Evolutionary conservation across 2,888 invertebrate species (phyloP).

Genomic region (Noctua fimbriata): DNA sequence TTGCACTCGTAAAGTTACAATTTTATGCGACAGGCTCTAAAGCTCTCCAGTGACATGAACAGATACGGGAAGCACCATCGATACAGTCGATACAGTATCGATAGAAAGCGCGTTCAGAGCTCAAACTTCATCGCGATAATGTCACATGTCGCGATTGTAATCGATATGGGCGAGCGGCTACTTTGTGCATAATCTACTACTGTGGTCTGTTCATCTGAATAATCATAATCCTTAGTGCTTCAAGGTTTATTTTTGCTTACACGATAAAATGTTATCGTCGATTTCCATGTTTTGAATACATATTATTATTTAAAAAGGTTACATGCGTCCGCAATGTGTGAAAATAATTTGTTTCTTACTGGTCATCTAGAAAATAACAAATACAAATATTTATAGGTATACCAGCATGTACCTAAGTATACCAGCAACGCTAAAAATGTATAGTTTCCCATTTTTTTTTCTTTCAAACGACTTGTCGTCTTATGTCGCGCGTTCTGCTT

Average conservation of each 20-base stretch:
- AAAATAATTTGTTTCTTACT: neutral
- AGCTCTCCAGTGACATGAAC: constrained; percentile 23
- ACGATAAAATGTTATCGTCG: no score
- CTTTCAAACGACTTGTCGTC: neutral
- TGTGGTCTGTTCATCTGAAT: neutral
- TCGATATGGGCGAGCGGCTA: constrained; percentile 12
- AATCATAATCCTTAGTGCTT: neutral
- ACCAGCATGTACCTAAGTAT: neutral
- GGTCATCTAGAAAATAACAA: neutral
- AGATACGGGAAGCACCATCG: constrained; percentile 23
- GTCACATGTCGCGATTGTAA: constrained; percentile 43
- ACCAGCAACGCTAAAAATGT: no score
- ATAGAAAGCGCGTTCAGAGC: constrained; percentile 33
- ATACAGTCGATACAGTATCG: constrained; percentile 26
- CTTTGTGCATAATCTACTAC: neutral
- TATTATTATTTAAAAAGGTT: neutral
- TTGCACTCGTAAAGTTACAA: neutral
- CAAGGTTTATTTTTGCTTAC: neutral
- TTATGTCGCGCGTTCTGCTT: neutral
- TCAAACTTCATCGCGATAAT: constrained; percentile 42
- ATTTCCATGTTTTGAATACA: neutral
- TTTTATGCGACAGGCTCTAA: constrained; percentile 1
- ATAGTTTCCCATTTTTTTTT: neutral
- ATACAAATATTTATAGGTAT: neutral
- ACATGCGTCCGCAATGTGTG: neutral